Evolutionary conservation across 2,797 vertebrate species (phyloP).

Genomic region (Liasis olivaceus): DNA sequence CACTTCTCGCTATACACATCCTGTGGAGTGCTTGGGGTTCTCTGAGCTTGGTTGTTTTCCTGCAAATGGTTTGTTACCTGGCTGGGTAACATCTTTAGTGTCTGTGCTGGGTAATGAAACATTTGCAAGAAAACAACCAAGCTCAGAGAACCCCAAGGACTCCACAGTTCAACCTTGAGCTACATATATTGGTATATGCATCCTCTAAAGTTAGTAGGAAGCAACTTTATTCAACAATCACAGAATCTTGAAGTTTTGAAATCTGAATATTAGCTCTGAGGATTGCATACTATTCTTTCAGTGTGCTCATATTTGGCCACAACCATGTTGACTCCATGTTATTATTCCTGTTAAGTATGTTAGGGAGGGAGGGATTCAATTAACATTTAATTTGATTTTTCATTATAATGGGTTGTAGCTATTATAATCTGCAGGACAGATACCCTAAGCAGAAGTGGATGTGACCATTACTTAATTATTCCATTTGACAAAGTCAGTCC

Average conservation of each 20-base stretch:
- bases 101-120: too few relatives aligned
- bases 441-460: conserved; percentile 70
- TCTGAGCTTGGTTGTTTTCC: too few relatives aligned
- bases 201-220: too few relatives aligned
- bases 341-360: background rate
- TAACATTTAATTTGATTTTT: background rate
- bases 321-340: background rate
- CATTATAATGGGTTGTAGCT: conserved; percentile 45
- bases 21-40: too few relatives aligned
- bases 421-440: conserved; percentile 58
- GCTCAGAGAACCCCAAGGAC: too few relatives aligned
- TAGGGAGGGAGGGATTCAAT: conserved; percentile 22
- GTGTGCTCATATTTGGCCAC: background rate
- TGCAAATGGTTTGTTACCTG: too few relatives aligned
- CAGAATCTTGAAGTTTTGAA: too few relatives aligned
- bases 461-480: conserved; percentile 76
- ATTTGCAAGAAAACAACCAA: too few relatives aligned
- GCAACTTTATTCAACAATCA: too few relatives aligned
- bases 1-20: background rate
- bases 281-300: background rate
- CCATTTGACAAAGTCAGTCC: conserved; percentile 78
- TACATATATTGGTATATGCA: too few relatives aligned
- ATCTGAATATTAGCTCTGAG: background rate
- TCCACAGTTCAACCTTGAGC: too few relatives aligned
- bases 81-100: too few relatives aligned